Evolutionary conservation across 2,113 vertebrate genomes (phyloP).

Genomic region (Tamias sibiricus): DNA sequence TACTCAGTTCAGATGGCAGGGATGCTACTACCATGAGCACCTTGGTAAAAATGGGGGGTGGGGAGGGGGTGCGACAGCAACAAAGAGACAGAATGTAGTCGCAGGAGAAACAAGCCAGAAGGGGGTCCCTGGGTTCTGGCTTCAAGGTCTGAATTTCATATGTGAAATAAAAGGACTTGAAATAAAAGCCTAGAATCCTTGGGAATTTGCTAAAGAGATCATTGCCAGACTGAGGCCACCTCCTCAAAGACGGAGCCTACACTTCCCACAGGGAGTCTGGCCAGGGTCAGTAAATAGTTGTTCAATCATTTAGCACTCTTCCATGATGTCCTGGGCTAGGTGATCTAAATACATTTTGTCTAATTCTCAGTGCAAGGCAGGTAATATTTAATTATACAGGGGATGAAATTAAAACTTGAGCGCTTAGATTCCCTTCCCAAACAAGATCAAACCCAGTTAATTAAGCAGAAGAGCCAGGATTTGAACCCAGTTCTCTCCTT

Average conservation of each 20-base stretch:
- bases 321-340: background rate
- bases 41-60: background rate
- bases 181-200: background rate
- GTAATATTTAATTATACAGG: background rate
- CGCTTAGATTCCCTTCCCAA: background rate
- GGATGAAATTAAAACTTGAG: background rate
- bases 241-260: background rate
- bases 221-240: background rate
- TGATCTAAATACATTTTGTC: background rate
- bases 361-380: background rate
- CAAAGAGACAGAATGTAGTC: background rate
- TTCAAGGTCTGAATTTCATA: conserved; percentile 27
- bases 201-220: background rate
- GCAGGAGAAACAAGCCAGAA: background rate
- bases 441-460: background rate
- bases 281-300: background rate
- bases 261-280: background rate
- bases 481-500: background rate
- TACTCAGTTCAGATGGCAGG: background rate
- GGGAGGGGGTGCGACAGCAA: too few relatives aligned
- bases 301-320: background rate
- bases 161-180: conserved; percentile 54
- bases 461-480: background rate
- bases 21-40: background rate
- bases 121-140: background rate